Conservation (phyloP, 2,797 vertebrate genomes). For the Xenops minutus region DNA sequence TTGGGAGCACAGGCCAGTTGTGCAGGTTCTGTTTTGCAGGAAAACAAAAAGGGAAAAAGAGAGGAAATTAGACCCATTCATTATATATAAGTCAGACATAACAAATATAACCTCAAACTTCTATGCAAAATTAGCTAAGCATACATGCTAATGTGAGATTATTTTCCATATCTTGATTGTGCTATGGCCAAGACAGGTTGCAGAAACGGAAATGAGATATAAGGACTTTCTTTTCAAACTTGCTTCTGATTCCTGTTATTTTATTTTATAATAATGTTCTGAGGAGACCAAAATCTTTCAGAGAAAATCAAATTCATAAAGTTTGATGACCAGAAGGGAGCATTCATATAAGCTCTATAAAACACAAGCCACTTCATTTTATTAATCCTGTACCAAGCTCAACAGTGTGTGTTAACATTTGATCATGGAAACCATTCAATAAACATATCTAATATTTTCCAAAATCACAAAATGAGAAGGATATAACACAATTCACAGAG, state of each 20-base stretch:
- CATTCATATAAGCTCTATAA: background rate
- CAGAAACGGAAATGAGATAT: background rate
- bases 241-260: background rate
- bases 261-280: background rate
- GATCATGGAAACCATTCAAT: background rate
- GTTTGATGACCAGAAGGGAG: background rate
- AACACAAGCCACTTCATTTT: background rate
- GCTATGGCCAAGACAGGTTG: background rate
- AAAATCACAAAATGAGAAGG: background rate
- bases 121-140: slow-evolving; percentile 44
- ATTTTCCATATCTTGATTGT: background rate
- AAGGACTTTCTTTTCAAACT: slow-evolving; percentile 10
- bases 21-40: background rate
- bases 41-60: slow-evolving; percentile 20
- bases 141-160: background rate
- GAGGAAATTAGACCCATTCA: background rate
- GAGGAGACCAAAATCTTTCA: background rate
- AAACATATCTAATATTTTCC: background rate
- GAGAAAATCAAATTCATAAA: background rate
- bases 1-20: background rate
- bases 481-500: background rate
- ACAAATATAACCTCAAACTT: slow-evolving; percentile 44
- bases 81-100: slow-evolving; percentile 53
- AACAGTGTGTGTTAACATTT: background rate
- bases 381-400: background rate